Percentiles rank a stretch among this genome's conserved stretches.
phyloP scores from a whole-genome alignment of 2,888 invertebrate species.

The Neoaliturus tenellus region DNA sequence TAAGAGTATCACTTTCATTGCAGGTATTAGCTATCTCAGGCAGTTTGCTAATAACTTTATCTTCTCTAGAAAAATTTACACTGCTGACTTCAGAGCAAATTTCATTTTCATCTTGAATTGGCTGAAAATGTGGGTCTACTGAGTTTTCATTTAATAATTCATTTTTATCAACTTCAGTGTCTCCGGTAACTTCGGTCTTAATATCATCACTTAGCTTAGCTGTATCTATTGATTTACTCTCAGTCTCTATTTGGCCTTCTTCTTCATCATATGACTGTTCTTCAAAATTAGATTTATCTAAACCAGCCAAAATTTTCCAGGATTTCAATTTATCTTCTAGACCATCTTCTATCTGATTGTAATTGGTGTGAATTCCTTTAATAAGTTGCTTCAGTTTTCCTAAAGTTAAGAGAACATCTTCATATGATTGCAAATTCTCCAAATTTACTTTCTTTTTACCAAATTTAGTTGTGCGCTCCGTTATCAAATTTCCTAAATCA shows the following conservation, averaged over 20 bases:
- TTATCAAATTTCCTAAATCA: neutral
- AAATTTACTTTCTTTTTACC: conserved; percentile 5
- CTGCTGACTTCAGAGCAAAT: neutral
- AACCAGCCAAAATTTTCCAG: conserved; percentile 25
- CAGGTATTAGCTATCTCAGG: neutral
- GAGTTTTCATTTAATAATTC: neutral
- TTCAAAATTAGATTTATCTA: neutral
- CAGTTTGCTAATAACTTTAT: neutral
- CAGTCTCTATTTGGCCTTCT: neutral
- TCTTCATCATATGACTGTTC: neutral
- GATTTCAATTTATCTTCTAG: conserved; percentile 9
- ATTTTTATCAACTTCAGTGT: neutral
- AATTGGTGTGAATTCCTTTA: neutral
- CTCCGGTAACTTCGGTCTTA: neutral
- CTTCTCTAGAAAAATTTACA: neutral
- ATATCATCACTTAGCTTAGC: no score
- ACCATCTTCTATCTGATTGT: neutral
- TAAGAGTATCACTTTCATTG: neutral
- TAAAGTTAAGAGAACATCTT: conserved; percentile 5
- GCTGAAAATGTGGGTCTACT: no score
- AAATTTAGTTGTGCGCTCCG: conserved; percentile 6
- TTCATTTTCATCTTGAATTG: neutral
- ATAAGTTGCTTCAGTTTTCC: conserved; percentile 17
- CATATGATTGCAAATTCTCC: neutral
- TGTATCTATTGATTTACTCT: neutral